Evolutionary conservation across 2,888 invertebrate genomes (phyloP), one percentile per base, ranked within the genome.

Genomic region (Emmelina monodactyla): DNA sequence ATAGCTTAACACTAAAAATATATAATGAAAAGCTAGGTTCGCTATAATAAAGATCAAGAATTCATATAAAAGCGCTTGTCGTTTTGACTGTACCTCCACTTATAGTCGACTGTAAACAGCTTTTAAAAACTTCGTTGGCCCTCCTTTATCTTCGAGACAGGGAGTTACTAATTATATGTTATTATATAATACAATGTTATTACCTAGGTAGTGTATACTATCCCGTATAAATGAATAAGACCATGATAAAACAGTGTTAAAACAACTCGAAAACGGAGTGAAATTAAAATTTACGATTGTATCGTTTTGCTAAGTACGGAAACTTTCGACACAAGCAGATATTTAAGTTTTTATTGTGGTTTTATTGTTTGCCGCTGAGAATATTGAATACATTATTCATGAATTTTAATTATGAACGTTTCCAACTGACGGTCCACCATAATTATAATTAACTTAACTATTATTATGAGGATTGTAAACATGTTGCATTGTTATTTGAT

Each of bases 101-200:
- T 73, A 70, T 47, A 49, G 63, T 50, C 57, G 66, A 64, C 62
- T 71, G 66, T 71, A 75, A 75, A 73, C 73, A 72, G 68, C 69
- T 66, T 76, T 72, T 70, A 68, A 71, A 69, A 71, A 71, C 68
- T 64, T 50, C 62, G 62, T 63, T 64, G 69, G 67, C 70, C 62
- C 62, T 66, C 53, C 59, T 63, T 70, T 72, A 71, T 73, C 73
- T 73, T 66, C 62, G 67, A 58, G 57, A 63, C 70, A 63, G 62
- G 71, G 66, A 70, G 58, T 60, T 66, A 68, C 65, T 75, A 76
- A 76, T 76, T 75, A 72, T 67, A 72, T 66, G 66, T 73, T 71
- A 75, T 76, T 76, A 72, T 72, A 66, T 68, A 66, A 70, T 70
- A 69, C 70, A 68, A 68, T 68, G 70, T 71, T 66, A 72, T 72